Base-by-base conservation (phyloP, 2,888 invertebrate genomes). In the Ormia ochracea region DNA sequence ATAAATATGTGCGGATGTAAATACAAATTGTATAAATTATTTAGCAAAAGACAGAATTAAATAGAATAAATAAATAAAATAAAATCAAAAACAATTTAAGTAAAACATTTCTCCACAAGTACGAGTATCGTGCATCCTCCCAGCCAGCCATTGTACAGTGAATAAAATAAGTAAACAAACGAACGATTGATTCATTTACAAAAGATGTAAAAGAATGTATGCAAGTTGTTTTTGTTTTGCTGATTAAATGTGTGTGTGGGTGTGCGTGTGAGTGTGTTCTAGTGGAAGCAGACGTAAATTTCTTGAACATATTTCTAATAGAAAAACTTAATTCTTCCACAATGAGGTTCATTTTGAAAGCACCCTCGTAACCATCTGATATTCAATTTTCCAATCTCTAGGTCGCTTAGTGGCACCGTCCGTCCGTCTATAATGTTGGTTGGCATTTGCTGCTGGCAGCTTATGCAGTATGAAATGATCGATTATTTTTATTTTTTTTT, bases 401-500 rank as follows among this genome's bases (percentile, higher is more conserved):
- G 36, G 50, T 19, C 28, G 28, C 38, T 38, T 56, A 10, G 23
- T 45, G 23, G 23, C 58, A 36, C 31, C 21, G 65, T 7, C 33
- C 21, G 45, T 19, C 65, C 36, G 31, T 7, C 48, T 19, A 4
- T 23, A n/a, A 43, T 54, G 68, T 33, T 52, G 58, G 68, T 33
- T 52, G 58, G 12, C 36, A 50, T 36, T 48, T 26, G 41, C 52
- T 63, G 31, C 52, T 63, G 31, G 48, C 33, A 38, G 61, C 61
- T 23, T 45, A 73, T 58, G 19, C 19, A 43, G 43, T 54, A 54
- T 48, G 33, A 73, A 45, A 73, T 59, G 73, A 78, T 78, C 68
- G 73, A 73, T 78, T 56, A 66, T 65, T 65, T 66, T 58, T 58
- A 48, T 65, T 56, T 48, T 54, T 72, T 43, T n/a, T n/a, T n/a